Percentiles rank a stretch among this genome's conserved stretches.
phyloP scores from a whole-genome alignment of 2,888 invertebrate species.

The Sphinx pinastri region DNA sequence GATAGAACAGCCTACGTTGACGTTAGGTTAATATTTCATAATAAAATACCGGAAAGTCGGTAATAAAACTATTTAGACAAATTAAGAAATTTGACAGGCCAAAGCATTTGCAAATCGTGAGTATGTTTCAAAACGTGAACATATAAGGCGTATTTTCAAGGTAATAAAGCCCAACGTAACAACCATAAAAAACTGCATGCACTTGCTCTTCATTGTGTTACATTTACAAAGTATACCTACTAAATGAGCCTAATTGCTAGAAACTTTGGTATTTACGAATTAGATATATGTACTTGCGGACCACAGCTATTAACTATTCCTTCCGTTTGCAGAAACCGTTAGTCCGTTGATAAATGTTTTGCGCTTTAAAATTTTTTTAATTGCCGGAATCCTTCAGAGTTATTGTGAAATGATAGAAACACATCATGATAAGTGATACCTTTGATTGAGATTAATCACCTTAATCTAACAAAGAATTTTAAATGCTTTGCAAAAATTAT shows the following conservation, averaged over 20 bases:
- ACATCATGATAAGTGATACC: neutral
- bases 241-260: neutral
- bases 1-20: neutral
- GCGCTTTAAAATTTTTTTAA: constrained; percentile 8
- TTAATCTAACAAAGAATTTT: neutral
- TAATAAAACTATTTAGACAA: constrained; percentile 3
- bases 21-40: neutral
- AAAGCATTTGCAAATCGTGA: neutral
- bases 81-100: neutral
- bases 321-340: constrained; percentile 15
- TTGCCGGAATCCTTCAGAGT: neutral
- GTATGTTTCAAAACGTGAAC: neutral
- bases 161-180: neutral
- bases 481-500: neutral
- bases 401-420: constrained; percentile 17
- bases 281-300: neutral
- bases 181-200: neutral
- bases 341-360: constrained; percentile 12
- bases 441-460: neutral
- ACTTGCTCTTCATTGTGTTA: neutral
- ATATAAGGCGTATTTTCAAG: neutral
- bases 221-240: neutral
- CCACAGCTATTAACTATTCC: neutral
- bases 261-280: constrained; percentile 6
- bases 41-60: neutral